Conservation (phyloP, 2,888 invertebrate species). For the Cephonodes hylas region DNA sequence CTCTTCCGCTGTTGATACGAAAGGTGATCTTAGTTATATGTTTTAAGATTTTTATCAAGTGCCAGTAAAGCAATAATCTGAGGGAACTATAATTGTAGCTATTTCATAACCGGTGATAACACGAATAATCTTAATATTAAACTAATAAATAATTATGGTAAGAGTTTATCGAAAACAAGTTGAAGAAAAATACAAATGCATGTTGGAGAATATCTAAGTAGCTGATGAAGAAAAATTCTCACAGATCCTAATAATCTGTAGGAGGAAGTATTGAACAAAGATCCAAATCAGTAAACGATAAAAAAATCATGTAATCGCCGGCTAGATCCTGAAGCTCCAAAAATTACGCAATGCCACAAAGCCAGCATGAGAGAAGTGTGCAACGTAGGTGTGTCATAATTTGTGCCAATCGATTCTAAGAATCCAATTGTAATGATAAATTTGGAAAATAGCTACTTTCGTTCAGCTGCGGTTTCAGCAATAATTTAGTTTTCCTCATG, state of each 20-base stretch:
- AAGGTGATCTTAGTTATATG: background rate
- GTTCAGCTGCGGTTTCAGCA: background rate
- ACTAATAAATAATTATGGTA: background rate
- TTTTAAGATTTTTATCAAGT: background rate
- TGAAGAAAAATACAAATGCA: too few relatives aligned
- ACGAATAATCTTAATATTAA: too few relatives aligned
- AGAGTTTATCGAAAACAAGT: background rate
- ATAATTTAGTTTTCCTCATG: background rate
- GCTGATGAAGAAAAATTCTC: too few relatives aligned
- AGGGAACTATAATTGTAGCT: background rate
- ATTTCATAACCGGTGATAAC: background rate
- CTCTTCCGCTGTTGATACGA: constrained; percentile 46
- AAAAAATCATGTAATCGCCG: background rate
- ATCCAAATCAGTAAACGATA: too few relatives aligned
- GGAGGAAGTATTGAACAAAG: too few relatives aligned
- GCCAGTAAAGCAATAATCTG: background rate
- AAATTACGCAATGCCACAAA: constrained; percentile 9
- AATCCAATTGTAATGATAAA: background rate
- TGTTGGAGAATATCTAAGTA: too few relatives aligned
- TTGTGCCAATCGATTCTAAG: background rate
- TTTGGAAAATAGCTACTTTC: constrained; percentile 9
- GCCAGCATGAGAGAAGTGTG: background rate
- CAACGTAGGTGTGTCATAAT: background rate
- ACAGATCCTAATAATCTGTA: too few relatives aligned
- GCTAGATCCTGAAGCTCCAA: background rate